These are phyloP conservation scores for Limosa lapponica DNA, from an alignment of 2,797 vertebrate genomes.

Conservation along the genomic window DNA sequence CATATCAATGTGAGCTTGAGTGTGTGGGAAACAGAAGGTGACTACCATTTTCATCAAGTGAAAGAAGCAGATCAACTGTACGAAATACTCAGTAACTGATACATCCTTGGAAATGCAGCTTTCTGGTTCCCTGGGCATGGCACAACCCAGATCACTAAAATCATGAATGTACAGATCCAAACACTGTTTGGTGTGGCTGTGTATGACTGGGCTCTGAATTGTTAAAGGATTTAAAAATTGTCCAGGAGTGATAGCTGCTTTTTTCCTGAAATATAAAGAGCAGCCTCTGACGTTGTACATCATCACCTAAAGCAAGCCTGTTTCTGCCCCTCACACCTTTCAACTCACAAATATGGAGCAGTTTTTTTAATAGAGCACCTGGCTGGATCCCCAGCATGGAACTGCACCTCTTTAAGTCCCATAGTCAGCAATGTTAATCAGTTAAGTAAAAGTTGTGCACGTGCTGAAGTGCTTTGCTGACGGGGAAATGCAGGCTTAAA, in stretches of 20 bases:
- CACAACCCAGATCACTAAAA: neutral
- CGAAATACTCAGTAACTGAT: neutral
- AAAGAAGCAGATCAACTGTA: neutral
- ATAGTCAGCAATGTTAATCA: neutral
- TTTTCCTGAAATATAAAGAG: neutral
- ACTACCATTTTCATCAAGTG: neutral
- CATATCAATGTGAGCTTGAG: neutral
- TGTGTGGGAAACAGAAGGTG: neutral
- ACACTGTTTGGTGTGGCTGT: neutral
- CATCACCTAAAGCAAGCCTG: neutral
- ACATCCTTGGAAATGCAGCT: neutral
- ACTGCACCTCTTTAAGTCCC: neutral
- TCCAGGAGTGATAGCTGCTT: neutral
- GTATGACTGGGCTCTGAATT: neutral
- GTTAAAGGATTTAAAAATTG: neutral
- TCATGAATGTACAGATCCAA: neutral
- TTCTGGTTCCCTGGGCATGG: neutral
- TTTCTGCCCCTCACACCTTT: neutral
- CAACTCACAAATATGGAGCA: neutral
- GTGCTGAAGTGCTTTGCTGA: slow-evolving; percentile 42
- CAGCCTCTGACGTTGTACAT: neutral
- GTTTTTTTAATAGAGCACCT: neutral
- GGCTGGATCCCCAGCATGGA: neutral
- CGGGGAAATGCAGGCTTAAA: slow-evolving; percentile 18
- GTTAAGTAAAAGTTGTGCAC: neutral